These are phyloP conservation scores for Chionoecetes opilio DNA, from an alignment of 1,140 invertebrate genomes.

Conservation along the genomic window DNA sequence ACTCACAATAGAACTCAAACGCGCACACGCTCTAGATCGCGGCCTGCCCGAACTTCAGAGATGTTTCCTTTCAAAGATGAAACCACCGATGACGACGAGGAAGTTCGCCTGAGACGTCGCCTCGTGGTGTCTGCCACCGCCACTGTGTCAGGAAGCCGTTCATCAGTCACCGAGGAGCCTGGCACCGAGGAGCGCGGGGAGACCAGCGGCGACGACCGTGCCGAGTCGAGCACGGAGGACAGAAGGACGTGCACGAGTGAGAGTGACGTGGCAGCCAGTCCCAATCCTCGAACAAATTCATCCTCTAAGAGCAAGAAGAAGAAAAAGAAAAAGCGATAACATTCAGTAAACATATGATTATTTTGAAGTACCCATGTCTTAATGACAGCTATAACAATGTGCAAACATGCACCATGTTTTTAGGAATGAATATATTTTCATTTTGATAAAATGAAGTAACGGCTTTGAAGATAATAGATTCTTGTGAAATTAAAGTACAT, in stretches of 20 bases:
- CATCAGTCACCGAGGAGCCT: constrained; percentile 58
- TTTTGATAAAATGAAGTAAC: not conserved
- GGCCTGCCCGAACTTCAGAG: constrained; percentile 65
- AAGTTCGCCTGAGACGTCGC: constrained; percentile 39
- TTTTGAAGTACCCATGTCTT: not conserved
- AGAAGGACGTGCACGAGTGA: constrained; percentile 70
- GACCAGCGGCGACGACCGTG: constrained; percentile 72
- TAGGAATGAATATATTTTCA: not conserved
- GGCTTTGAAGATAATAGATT: not conserved
- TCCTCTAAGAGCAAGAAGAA: constrained; percentile 72
- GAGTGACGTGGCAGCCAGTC: constrained; percentile 73
- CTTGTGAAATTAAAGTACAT: not conserved
- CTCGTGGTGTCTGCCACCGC: constrained; percentile 51
- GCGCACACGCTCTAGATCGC: constrained; percentile 64
- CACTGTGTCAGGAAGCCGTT: constrained; percentile 35
- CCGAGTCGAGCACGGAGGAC: constrained; percentile 73
- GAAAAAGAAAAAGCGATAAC: constrained; percentile 70
- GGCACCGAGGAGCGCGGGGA: constrained; percentile 73
- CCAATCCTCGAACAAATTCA: constrained; percentile 66
- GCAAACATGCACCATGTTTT: not conserved
- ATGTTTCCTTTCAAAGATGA: constrained; percentile 77
- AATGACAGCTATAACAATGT: not conserved
- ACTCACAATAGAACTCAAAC: constrained; percentile 34
- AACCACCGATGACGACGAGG: constrained; percentile 71
- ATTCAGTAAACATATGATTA: not conserved